Evolutionary conservation across 2,113 vertebrate species (phyloP).

Genomic region (Ardeotis arabs): DNA sequence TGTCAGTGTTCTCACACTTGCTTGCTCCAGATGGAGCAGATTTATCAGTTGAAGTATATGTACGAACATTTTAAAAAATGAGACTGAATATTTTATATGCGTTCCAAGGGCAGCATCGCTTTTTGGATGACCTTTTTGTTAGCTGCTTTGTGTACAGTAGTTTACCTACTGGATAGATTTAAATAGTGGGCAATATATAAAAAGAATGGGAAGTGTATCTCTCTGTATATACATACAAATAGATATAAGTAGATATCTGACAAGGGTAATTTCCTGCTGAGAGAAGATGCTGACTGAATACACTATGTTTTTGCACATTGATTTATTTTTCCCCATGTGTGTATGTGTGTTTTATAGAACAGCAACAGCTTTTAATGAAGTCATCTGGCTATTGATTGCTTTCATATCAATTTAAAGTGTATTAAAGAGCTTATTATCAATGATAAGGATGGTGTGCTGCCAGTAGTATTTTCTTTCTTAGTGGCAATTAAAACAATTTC

Average conservation of each 20-base stretch:
- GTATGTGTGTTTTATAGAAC: not conserved
- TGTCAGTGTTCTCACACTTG: not conserved
- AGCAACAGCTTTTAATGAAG: not conserved
- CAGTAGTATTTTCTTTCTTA: not conserved
- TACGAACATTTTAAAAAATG: not conserved
- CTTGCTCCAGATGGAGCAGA: not conserved
- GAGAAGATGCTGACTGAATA: not conserved
- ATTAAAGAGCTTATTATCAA: not conserved
- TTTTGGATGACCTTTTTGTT: not conserved
- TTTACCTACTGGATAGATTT: not conserved
- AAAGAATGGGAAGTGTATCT: not conserved
- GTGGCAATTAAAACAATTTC: not conserved
- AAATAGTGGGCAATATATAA: not conserved
- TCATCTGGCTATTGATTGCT: not conserved
- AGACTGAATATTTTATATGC: not conserved
- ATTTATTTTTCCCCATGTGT: not conserved
- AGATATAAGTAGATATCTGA: not conserved
- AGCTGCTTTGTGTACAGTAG: not conserved
- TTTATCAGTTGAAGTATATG: not conserved
- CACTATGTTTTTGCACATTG: not conserved
- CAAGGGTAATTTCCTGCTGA: not conserved
- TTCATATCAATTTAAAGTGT: not conserved
- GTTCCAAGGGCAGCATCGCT: not conserved
- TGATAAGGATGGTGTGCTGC: not conserved
- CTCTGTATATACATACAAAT: not conserved